A percentile compares a stretch with the other conserved stretches of the same genome.
phyloP scores from a whole-genome alignment of 2,113 vertebrate species.

The Phaethornis superciliosus region DNA sequence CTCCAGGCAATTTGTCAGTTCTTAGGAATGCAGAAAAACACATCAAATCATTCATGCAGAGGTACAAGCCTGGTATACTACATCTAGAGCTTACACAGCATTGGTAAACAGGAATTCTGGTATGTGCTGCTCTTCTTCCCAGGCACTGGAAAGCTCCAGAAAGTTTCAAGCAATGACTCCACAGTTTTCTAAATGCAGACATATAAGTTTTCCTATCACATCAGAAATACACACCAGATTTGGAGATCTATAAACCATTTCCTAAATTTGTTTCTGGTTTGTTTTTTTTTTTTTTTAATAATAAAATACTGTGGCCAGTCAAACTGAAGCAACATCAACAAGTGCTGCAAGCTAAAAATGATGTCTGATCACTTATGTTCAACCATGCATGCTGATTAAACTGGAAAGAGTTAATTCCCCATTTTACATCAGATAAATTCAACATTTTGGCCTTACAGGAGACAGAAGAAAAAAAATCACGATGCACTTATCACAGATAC shows the following conservation, averaged over 20 bases:
- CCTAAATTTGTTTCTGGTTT: too few species aligned
- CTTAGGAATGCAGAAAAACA: not conserved
- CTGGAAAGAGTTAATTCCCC: not conserved
- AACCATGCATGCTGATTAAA: not conserved
- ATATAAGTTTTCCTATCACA: not conserved
- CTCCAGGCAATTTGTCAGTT: not conserved
- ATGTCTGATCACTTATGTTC: not conserved
- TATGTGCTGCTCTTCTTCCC: not conserved
- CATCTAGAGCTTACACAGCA: not conserved
- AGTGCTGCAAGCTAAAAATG: not conserved
- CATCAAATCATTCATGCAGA: not conserved
- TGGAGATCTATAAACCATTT: not conserved
- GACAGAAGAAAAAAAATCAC: not conserved
- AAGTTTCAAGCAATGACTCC: not conserved
- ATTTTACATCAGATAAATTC: not conserved
- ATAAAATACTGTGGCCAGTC: not conserved
- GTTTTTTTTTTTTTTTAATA: not conserved
- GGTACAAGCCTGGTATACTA: not conserved
- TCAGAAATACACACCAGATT: not conserved
- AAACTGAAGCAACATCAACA: not conserved
- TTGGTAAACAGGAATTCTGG: not conserved
- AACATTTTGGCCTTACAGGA: not conserved
- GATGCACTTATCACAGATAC: accelerated
- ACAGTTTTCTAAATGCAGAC: not conserved
- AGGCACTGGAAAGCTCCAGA: not conserved